A percentile compares a stretch with the other conserved stretches of the same genome.
These are phyloP conservation scores for Oscheius sp. DNA, from an alignment of 2,888 invertebrate species.

Conservation along the genomic window DNA sequence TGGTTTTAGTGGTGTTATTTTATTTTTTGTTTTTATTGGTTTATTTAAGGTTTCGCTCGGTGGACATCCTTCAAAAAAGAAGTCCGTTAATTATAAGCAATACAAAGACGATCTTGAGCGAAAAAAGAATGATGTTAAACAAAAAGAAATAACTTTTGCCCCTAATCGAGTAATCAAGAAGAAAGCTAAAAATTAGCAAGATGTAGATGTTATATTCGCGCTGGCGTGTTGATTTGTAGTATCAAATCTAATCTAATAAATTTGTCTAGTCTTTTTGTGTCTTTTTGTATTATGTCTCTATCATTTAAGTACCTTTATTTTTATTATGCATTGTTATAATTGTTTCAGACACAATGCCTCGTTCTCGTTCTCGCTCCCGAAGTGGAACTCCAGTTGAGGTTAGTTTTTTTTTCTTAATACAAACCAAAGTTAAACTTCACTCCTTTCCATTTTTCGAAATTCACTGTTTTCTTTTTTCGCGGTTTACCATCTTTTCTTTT, in stretches of 20 bases:
- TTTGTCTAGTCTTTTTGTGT: not conserved
- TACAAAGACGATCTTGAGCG: conserved; percentile 36
- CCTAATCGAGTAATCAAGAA: conserved; percentile 29
- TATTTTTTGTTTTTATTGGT: not conserved
- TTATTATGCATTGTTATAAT: not conserved
- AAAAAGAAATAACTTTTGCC: not conserved
- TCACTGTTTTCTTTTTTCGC: no score
- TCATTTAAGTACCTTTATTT: not conserved
- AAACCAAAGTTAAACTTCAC: no score
- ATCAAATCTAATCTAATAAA: not conserved
- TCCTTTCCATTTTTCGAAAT: no score
- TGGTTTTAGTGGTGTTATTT: not conserved
- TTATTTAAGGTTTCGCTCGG: conserved; percentile 44
- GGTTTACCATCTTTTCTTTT: no score
- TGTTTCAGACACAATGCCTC: conserved; percentile 13
- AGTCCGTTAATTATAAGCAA: conserved; percentile 51
- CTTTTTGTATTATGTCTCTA: not conserved
- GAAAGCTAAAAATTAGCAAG: conserved; percentile 24
- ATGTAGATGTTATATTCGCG: conserved; percentile 1
- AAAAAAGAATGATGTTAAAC: not conserved
- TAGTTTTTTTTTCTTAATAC: conserved; percentile 8
- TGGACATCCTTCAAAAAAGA: conserved; percentile 49
- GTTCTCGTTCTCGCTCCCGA: conserved; percentile 28
- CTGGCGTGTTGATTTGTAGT: conserved; percentile 23
- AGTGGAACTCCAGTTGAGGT: conserved; percentile 14